Conservation (phyloP, 2,113 vertebrate species). For the Pedionomus torquatus region DNA sequence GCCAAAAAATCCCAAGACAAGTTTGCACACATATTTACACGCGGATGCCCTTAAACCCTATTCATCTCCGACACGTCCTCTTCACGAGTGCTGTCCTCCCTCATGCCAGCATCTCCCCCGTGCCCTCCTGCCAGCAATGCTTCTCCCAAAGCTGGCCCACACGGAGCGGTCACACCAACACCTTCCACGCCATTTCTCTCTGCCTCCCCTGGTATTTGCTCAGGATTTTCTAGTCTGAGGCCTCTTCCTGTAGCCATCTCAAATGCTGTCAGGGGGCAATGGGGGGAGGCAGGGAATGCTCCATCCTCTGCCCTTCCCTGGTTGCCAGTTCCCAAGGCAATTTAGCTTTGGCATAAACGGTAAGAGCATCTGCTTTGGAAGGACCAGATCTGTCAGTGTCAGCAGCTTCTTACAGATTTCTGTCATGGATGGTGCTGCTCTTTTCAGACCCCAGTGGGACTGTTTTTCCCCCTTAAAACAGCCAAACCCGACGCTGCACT, state of each 20-base stretch:
- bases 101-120: not conserved
- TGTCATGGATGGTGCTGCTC: not conserved
- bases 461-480: not conserved
- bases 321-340: not conserved
- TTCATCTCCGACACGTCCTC: not conserved
- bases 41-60: not conserved
- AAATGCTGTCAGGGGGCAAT: not conserved
- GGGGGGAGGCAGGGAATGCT: not conserved
- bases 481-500: not conserved
- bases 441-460: not conserved
- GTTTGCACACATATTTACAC: not conserved
- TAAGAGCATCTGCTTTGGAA: not conserved
- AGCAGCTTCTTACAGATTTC: not conserved
- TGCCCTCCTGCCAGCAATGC: not conserved
- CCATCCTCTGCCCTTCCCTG: not conserved
- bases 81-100: not conserved
- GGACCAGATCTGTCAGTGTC: not conserved
- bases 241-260: not conserved
- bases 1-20: not conserved
- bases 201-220: not conserved
- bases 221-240: not conserved
- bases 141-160: not conserved
- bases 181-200: fast-evolving
- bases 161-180: not conserved
- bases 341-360: not conserved